These are phyloP conservation scores for Xanthia icteritia DNA, from an alignment of 2,888 invertebrate genomes.

Conservation along the genomic window DNA sequence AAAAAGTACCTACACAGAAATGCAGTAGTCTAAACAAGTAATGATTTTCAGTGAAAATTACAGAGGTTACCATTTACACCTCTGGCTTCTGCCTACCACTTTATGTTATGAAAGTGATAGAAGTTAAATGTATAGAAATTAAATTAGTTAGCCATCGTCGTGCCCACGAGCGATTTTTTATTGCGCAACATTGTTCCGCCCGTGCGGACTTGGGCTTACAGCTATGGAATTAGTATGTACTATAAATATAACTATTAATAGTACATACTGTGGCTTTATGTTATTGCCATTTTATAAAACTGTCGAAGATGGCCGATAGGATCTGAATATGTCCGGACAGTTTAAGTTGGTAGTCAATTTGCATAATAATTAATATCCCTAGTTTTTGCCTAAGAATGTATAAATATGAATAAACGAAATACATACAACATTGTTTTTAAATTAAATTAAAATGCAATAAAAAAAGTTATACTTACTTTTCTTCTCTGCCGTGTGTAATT, in stretches of 20 bases:
- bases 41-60: background rate
- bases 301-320: too few relatives aligned
- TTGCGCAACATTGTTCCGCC: background rate
- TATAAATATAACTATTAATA: background rate
- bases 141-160: background rate
- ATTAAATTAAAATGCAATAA: background rate
- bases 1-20: too few relatives aligned
- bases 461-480: constrained; percentile 57
- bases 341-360: too few relatives aligned
- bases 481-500: constrained; percentile 61
- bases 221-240: constrained; percentile 1
- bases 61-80: background rate
- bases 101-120: background rate
- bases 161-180: background rate
- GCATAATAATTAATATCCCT: background rate
- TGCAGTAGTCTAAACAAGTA: too few relatives aligned
- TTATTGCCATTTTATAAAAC: too few relatives aligned
- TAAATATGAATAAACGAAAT: background rate
- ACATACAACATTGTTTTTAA: background rate
- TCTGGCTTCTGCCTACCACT: background rate
- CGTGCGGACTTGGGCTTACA: background rate
- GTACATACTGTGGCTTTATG: too few relatives aligned
- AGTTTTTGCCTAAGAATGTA: too few relatives aligned
- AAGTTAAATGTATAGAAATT: background rate
- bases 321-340: too few relatives aligned